Evolutionary conservation across 2,888 invertebrate species (phyloP), one percentile per base, ranked within the genome.

Genomic region (Chymomyza fuscimana): DNA sequence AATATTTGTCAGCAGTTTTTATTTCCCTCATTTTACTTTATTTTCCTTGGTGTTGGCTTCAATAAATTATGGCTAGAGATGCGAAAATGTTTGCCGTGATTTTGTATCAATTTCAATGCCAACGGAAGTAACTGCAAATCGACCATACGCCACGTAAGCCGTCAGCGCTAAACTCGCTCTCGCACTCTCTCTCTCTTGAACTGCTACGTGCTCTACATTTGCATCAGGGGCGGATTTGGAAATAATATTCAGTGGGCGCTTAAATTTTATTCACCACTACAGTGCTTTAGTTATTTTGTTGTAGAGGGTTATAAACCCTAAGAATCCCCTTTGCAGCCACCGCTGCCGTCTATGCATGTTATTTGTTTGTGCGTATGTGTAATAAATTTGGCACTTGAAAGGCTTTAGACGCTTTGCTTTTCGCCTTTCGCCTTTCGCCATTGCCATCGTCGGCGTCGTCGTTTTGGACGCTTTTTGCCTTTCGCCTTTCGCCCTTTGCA

Each of bases 71-170:
- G 32, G 36, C 60, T 32, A 58, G 58, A 19, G 58, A 3, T 22
- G 22, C 12, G 25, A 36, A 36, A 60, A 32, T 60, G 86, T 72
- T 46, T 72, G 72, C 83, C 76, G 80, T 87, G 83, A 83, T 87
- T 83, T 87, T 86, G 69, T 58, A 60, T 60, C 60, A 60, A 60
- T 60, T 59, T 65, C 50, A 19, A 36, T n/a, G 29, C 25, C 7
- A 62, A 62, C 50, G 61, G 50, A 62, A 58, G 58, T 58, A 62
- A 69, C 74, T 60, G 74, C 76, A 65, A 76, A 76, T 82, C 74
- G 77, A 78, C 76, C 83, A 83, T 83, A 85, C 80, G 83, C 73
- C 72, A 58, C 72, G 40, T 67, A 63, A 50, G 72, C 61, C 61
- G 36, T 10, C 46, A 60, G 22, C 54, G 51, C 67, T 65, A 16